Evolutionary conservation across 2,797 vertebrate genomes (phyloP).

Genomic region (Alfaro cultratus): DNA sequence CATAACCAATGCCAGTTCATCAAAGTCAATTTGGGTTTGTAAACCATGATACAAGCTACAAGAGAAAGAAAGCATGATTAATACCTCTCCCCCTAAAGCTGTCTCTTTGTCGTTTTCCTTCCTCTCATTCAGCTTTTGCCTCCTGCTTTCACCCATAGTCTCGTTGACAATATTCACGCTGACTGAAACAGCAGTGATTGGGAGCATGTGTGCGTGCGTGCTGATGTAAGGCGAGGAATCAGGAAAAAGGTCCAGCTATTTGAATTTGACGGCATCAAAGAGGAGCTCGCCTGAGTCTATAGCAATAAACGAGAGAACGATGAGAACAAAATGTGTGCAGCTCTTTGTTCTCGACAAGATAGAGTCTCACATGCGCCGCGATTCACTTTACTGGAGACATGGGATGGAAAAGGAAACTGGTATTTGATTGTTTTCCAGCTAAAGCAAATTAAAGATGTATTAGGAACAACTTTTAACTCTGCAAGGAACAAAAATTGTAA

Average conservation of each 20-base stretch:
- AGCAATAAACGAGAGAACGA: constrained; percentile 32
- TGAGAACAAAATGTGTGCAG: constrained; percentile 2
- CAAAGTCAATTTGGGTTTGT: constrained; percentile 68
- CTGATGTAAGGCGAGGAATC: constrained; percentile 27
- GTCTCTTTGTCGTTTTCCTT: constrained; percentile 42
- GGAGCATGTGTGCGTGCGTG: constrained; percentile 3
- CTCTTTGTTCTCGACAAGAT: constrained; percentile 8
- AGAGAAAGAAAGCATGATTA: constrained; percentile 56
- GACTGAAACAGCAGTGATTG: constrained; percentile 50
- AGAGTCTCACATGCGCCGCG: constrained; percentile 23
- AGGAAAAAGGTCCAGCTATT: constrained; percentile 43
- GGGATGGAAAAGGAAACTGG: constrained; percentile 7
- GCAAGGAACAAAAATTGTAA: background rate
- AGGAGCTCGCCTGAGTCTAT: constrained; percentile 20
- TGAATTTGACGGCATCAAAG: constrained; percentile 41
- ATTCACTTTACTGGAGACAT: constrained; percentile 17
- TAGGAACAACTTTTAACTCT: background rate
- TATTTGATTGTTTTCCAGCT: background rate
- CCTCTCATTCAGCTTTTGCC: constrained; percentile 33
- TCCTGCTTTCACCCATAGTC: constrained; percentile 39
- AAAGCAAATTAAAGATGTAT: background rate
- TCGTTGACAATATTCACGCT: constrained; percentile 61
- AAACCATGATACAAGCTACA: constrained; percentile 59
- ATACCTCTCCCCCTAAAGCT: constrained; percentile 55
- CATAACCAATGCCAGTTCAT: constrained; percentile 52